Evolutionary conservation across 23 tunicate genomes (phyloP).

Genomic region (Ciona savignyi): DNA sequence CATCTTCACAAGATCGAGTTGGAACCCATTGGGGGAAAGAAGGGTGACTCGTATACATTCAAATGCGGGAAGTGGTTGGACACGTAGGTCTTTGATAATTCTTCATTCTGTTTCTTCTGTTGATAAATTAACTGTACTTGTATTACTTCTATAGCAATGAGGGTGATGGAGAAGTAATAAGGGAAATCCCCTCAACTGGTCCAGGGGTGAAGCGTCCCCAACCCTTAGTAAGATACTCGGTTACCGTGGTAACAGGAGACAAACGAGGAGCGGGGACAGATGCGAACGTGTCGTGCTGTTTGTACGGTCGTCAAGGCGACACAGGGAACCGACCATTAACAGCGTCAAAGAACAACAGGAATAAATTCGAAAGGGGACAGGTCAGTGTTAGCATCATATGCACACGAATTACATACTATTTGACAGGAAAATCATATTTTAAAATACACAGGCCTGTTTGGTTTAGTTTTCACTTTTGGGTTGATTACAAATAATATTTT

Average conservation of each 20-base stretch:
- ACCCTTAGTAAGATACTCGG: conserved; percentile 69
- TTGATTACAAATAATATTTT: no score
- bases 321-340: conserved; percentile 84
- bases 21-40: conserved; percentile 51
- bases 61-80: conserved; percentile 80
- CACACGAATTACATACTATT: no score
- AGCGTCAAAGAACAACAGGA: conserved; percentile 47
- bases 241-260: conserved; percentile 85
- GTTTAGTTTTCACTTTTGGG: no score
- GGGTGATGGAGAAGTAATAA: conserved; percentile 84
- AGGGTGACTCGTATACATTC: conserved; percentile 43
- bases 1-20: conserved; percentile 84
- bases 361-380: conserved; percentile 70
- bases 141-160: conserved; percentile 5
- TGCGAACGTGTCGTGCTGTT: conserved; percentile 82
- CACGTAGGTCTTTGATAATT: conserved; percentile 19
- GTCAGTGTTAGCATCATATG: no score
- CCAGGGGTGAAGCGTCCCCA: conserved; percentile 57
- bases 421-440: no score
- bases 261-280: conserved; percentile 94
- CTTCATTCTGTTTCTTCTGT: neutral
- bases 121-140: neutral
- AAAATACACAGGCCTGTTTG: no score
- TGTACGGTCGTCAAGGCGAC: conserved; percentile 94
- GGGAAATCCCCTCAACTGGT: conserved; percentile 95